These are phyloP conservation scores for Bombus superbus DNA, from an alignment of 1,140 invertebrate genomes.

Conservation along the genomic window DNA sequence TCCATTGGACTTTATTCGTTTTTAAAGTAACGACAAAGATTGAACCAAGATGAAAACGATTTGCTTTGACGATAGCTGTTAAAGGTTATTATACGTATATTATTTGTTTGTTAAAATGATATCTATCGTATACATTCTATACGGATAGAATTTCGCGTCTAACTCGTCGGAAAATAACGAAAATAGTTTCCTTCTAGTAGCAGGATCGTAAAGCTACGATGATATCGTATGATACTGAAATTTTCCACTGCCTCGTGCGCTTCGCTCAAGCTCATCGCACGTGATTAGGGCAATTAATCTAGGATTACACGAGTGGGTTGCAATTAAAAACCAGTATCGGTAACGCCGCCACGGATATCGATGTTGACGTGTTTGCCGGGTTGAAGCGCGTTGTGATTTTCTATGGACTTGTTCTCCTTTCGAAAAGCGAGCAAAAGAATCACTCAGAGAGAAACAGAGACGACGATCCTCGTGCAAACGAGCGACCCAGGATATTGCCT, in stretches of 20 bases:
- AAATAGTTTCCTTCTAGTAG: not conserved
- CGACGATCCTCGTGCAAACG: not conserved
- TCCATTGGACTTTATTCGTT: too few species aligned
- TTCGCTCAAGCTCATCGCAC: not conserved
- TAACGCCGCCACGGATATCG: slow-evolving; percentile 10
- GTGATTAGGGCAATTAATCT: slow-evolving; percentile 4
- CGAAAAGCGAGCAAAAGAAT: not conserved
- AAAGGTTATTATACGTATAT: too few species aligned
- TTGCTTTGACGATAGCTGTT: too few species aligned
- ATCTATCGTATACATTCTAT: too few species aligned
- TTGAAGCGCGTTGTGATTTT: not conserved
- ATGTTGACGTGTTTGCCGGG: not conserved
- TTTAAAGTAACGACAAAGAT: too few species aligned
- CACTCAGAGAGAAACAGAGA: not conserved
- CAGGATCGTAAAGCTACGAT: not conserved
- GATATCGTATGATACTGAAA: not conserved
- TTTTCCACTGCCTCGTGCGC: not conserved
- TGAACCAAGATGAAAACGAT: too few species aligned
- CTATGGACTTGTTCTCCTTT: not conserved
- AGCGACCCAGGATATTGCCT: not conserved
- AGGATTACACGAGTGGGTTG: slow-evolving; percentile 15
- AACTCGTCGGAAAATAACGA: not conserved
- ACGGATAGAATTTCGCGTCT: too few species aligned
- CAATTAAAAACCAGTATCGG: slow-evolving; percentile 28
- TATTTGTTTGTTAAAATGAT: too few species aligned